A percentile compares a stretch with the other conserved stretches of the same genome.
phyloP scores from a whole-genome alignment of 53 echinoderm and acorn worm species.

The Arbacia lixula region DNA sequence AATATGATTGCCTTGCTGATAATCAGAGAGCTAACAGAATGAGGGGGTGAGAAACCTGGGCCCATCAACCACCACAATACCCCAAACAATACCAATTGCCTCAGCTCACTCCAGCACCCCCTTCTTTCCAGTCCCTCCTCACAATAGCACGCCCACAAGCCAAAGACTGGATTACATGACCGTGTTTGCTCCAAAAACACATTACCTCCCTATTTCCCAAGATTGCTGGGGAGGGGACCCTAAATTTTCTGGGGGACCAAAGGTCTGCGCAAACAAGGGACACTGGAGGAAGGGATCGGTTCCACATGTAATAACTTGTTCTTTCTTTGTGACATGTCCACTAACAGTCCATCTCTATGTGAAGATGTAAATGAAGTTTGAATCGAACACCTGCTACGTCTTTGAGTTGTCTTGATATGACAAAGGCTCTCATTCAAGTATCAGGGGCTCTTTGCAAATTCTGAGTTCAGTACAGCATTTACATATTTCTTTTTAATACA shows the following conservation, averaged over 20 bases:
- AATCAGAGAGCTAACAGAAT: slow-evolving; percentile 34
- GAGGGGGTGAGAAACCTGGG: slow-evolving; percentile 33
- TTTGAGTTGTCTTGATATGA: no score
- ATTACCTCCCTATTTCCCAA: slow-evolving; percentile 1
- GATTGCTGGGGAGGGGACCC: no score
- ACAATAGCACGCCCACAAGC: slow-evolving; percentile 52
- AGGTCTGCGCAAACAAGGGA: slow-evolving; percentile 16
- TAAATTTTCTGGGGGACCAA: no score
- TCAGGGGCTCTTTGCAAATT: no score
- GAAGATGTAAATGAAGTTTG: slow-evolving; percentile 2
- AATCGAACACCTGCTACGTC: no score
- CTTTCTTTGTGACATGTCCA: neutral
- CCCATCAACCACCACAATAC: slow-evolving; percentile 46
- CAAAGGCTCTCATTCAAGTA: no score
- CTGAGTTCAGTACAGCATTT: no score
- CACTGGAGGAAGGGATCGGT: slow-evolving; percentile 7
- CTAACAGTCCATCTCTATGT: slow-evolving; percentile 1
- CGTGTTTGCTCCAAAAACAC: slow-evolving; percentile 49
- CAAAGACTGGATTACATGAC: slow-evolving; percentile 44
- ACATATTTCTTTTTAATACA: no score
- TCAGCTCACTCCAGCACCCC: slow-evolving; percentile 12
- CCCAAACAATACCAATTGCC: slow-evolving; percentile 20
- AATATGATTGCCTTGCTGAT: slow-evolving; percentile 24
- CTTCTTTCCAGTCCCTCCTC: neutral
- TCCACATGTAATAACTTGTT: slow-evolving; percentile 9